A percentile compares a stretch with the other conserved stretches of the same genome.
These are phyloP conservation scores for Symphodus melops DNA, from an alignment of 2,113 vertebrate species.

Conservation along the genomic window DNA sequence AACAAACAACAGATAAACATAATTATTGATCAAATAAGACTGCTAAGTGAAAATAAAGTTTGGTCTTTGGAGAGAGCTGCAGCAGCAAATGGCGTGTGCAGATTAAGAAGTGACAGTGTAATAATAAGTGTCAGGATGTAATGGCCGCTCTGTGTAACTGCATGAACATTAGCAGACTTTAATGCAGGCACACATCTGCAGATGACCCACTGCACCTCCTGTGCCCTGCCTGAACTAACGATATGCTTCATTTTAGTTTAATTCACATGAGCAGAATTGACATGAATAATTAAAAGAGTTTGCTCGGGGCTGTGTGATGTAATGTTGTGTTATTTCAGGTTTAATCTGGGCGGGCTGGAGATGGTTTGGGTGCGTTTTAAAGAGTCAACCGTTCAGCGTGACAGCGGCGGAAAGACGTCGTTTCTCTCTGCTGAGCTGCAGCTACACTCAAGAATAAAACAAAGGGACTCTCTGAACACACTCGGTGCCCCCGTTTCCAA, in stretches of 20 bases:
- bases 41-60: not conserved
- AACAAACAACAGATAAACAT: not conserved
- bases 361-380: constrained; percentile 3
- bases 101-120: not conserved
- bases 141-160: not conserved
- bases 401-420: constrained; percentile 38
- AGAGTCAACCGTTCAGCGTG: constrained; percentile 17
- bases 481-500: constrained; percentile 49
- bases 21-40: not conserved
- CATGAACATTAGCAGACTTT: constrained; percentile 13
- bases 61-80: not conserved
- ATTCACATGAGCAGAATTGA: not conserved
- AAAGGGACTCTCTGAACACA: constrained; percentile 43
- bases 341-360: not conserved
- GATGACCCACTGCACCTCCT: not conserved
- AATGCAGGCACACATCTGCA: not conserved
- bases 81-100: not conserved
- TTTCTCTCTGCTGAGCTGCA: constrained; percentile 13
- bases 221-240: not conserved
- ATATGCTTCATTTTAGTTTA: not conserved
- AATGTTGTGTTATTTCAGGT: no score
- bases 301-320: not conserved
- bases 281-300: not conserved
- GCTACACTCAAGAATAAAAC: constrained; percentile 50
- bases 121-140: not conserved